phyloP scores from a whole-genome alignment of 1,140 invertebrate genomes.

The Drosophila repleta region DNA sequence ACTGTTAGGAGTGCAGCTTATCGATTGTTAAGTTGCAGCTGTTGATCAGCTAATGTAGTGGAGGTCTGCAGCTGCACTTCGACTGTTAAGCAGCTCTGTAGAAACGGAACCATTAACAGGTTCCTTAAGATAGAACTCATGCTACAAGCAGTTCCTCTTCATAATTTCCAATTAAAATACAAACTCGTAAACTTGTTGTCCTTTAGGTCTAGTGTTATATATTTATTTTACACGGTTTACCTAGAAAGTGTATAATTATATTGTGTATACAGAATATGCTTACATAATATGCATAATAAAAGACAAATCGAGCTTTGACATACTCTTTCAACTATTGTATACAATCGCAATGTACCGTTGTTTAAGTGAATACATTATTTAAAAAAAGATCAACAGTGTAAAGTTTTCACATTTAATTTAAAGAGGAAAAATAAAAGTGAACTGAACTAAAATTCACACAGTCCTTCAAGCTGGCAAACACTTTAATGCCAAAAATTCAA shows the following conservation, averaged over 20 bases:
- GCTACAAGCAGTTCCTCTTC: too few relatives aligned
- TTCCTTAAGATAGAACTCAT: too few relatives aligned
- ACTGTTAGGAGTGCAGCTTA: too few relatives aligned
- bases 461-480: slow-evolving; percentile 22
- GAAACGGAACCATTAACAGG: too few relatives aligned
- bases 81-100: too few relatives aligned
- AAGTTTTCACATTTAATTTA: slow-evolving; percentile 4
- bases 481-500: slow-evolving; percentile 34
- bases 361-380: slow-evolving; percentile 20
- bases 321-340: slow-evolving; percentile 43
- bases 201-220: slow-evolving; percentile 64
- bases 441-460: slow-evolving; percentile 43
- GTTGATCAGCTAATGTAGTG: too few relatives aligned
- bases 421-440: slow-evolving; percentile 16
- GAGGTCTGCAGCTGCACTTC: too few relatives aligned
- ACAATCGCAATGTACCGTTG: slow-evolving; percentile 9
- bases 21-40: too few relatives aligned
- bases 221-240: slow-evolving; percentile 71
- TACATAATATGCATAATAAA: slow-evolving; percentile 59
- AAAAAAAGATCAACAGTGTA: slow-evolving; percentile 61
- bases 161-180: slow-evolving; percentile 1
- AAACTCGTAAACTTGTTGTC: slow-evolving; percentile 34
- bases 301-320: slow-evolving; percentile 38
- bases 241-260: slow-evolving; percentile 58
- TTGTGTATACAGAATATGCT: slow-evolving; percentile 37